A percentile compares a stretch with the other conserved stretches of the same genome.
These are phyloP conservation scores for Drosophila eugracilis DNA, from an alignment of 1,140 invertebrate genomes.

Conservation along the genomic window DNA sequence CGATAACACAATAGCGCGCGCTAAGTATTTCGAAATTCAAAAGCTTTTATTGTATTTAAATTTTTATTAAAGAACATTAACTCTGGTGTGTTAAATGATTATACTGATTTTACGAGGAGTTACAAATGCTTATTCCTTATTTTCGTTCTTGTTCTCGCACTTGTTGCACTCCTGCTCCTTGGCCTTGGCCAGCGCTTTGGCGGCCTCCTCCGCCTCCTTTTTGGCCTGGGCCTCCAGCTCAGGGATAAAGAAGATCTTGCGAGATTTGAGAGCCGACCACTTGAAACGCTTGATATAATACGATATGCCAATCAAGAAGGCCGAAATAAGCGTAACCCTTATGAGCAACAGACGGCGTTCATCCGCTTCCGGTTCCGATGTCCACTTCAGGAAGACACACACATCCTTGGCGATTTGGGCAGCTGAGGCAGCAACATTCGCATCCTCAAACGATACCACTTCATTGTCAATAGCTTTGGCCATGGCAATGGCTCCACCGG, in stretches of 20 bases:
- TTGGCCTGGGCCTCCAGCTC: constrained; percentile 37
- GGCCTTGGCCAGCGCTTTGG: neutral
- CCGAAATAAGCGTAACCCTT: constrained; percentile 89
- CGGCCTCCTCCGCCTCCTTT: neutral
- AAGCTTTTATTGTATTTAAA: constrained; percentile 13
- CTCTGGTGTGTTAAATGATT: too few relatives aligned
- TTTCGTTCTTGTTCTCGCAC: constrained; percentile 12
- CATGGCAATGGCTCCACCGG: constrained; percentile 98
- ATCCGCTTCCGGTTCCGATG: constrained; percentile 95
- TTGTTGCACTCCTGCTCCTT: constrained; percentile 6
- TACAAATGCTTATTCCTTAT: neutral
- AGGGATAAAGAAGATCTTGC: constrained; percentile 93
- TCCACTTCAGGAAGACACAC: constrained; percentile 96
- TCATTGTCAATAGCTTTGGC: constrained; percentile 91
- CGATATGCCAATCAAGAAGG: constrained; percentile 85
- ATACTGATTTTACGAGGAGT: too few relatives aligned
- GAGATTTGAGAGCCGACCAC: constrained; percentile 92
- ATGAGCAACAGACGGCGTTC: constrained; percentile 93
- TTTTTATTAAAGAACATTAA: too few relatives aligned
- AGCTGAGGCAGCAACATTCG: constrained; percentile 94
- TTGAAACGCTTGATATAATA: constrained; percentile 94
- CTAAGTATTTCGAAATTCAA: neutral
- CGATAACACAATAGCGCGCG: constrained; percentile 7
- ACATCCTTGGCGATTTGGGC: constrained; percentile 99
- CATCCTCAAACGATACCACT: constrained; percentile 91